A percentile compares a stretch with the other conserved stretches of the same genome.
phyloP scores from a whole-genome alignment of 2,888 invertebrate genomes.

The Pterostichus madidus region DNA sequence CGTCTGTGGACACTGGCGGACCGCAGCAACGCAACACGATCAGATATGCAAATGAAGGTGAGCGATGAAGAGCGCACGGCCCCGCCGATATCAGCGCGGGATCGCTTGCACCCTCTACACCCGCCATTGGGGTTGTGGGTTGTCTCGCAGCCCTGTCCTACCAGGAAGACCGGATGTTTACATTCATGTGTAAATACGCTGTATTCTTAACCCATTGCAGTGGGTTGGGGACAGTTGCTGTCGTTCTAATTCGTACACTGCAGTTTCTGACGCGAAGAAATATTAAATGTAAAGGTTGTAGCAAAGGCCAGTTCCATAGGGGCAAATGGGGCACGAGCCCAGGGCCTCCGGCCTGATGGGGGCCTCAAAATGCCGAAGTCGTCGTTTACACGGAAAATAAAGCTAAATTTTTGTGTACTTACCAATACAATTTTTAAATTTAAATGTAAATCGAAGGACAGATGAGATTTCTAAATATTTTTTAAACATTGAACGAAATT shows the following conservation, averaged over 20 bases:
- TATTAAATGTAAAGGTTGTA: neutral
- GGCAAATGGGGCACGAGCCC: no score
- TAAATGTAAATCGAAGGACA: no score
- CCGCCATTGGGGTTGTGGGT: neutral
- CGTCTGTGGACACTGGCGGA: slow-evolving; percentile 25
- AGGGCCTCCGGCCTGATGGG: no score
- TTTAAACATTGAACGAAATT: no score
- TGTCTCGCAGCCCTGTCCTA: slow-evolving; percentile 3
- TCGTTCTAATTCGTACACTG: neutral
- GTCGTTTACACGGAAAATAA: no score
- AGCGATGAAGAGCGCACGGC: slow-evolving; percentile 41
- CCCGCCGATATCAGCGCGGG: slow-evolving; percentile 26
- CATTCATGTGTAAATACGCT: slow-evolving; percentile 53
- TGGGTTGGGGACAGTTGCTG: neutral
- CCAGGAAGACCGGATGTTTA: slow-evolving; percentile 42
- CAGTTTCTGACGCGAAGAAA: neutral
- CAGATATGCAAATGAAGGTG: slow-evolving; percentile 54
- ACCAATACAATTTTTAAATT: no score
- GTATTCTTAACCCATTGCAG: slow-evolving; percentile 39
- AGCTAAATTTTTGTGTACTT: no score
- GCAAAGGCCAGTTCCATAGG: no score
- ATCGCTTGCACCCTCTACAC: neutral
- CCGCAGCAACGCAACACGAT: slow-evolving; percentile 12
- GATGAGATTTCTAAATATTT: no score
- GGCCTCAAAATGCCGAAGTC: no score